Conservation (phyloP, 2,888 invertebrate genomes). For the Adelognathus sp. region DNA sequence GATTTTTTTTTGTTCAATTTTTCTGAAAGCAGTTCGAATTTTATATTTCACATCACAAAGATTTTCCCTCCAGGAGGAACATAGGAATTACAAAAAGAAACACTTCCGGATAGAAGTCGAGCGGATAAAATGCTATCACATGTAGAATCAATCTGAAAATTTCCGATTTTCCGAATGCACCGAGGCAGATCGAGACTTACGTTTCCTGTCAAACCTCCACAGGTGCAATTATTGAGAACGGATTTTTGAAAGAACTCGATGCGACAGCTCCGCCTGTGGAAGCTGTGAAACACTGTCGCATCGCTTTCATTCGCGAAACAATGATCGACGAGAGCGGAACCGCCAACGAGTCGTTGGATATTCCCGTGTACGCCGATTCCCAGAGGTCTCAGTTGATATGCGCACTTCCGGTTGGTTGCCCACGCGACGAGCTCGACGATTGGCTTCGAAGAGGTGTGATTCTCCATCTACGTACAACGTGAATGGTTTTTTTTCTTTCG, state of each 20-base stretch:
- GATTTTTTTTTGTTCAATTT: too few relatives aligned
- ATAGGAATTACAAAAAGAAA: too few relatives aligned
- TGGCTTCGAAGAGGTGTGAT: conserved; percentile 77
- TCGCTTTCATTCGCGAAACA: conserved; percentile 69
- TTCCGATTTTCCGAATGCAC: too few relatives aligned
- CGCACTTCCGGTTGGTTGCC: conserved; percentile 73
- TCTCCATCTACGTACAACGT: conserved; percentile 69
- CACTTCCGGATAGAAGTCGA: too few relatives aligned
- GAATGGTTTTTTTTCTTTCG: too few relatives aligned
- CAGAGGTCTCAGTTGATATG: conserved; percentile 73
- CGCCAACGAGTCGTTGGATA: conserved; percentile 61
- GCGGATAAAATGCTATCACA: too few relatives aligned
- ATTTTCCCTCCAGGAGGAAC: too few relatives aligned
- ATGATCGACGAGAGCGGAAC: conserved; percentile 11
- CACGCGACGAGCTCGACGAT: conserved; percentile 67
- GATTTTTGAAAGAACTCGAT: conserved; percentile 72
- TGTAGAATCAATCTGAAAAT: too few relatives aligned
- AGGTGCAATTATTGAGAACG: conserved; percentile 75
- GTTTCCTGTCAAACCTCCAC: too few relatives aligned
- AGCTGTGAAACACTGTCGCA: conserved; percentile 71
- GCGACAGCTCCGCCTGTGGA: conserved; percentile 73
- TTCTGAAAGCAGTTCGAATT: too few relatives aligned
- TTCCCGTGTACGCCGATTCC: conserved; percentile 76
- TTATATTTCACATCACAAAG: too few relatives aligned
- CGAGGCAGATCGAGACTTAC: too few relatives aligned